phyloP scores from a whole-genome alignment of 2,888 invertebrate species.

The Calameuta filiformis region DNA sequence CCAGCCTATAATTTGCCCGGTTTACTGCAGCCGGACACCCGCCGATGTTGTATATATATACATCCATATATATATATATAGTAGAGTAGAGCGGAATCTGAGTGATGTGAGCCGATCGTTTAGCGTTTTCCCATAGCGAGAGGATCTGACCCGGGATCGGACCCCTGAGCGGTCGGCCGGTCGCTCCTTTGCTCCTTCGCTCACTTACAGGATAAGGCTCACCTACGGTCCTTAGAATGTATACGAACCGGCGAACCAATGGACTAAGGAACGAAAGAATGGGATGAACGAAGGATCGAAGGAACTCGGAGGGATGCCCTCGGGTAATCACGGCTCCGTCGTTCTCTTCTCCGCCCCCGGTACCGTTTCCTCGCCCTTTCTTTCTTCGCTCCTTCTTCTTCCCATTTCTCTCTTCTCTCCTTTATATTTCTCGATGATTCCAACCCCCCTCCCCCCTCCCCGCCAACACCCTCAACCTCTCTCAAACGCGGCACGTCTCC shows the following conservation, averaged over 20 bases:
- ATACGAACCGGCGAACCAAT: background rate
- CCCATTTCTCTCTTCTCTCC: constrained; percentile 4
- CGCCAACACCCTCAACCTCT: constrained; percentile 4
- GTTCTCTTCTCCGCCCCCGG: constrained; percentile 53
- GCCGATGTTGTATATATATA: constrained; percentile 16
- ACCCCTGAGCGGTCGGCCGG: constrained; percentile 44
- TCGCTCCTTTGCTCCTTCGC: constrained; percentile 7
- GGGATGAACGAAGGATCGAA: constrained; percentile 25
- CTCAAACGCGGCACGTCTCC: constrained; percentile 26
- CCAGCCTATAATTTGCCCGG: constrained; percentile 7
- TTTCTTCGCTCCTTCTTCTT: constrained; percentile 15
- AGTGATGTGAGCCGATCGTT: constrained; percentile 66
- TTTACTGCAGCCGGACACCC: constrained; percentile 6
- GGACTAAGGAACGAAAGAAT: background rate
- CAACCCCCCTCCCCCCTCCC: constrained; percentile 14
- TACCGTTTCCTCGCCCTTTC: constrained; percentile 41
- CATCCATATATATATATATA: constrained; percentile 23
- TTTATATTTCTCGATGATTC: constrained; percentile 3
- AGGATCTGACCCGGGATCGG: constrained; percentile 65
- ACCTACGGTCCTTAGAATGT: background rate
- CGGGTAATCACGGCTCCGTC: constrained; percentile 60
- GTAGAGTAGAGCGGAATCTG: constrained; percentile 43
- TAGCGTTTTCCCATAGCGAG: constrained; percentile 64
- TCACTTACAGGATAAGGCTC: background rate
- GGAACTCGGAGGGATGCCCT: constrained; percentile 55